Conservation (phyloP, 2,113 vertebrate genomes). For the Scortum barcoo region DNA sequence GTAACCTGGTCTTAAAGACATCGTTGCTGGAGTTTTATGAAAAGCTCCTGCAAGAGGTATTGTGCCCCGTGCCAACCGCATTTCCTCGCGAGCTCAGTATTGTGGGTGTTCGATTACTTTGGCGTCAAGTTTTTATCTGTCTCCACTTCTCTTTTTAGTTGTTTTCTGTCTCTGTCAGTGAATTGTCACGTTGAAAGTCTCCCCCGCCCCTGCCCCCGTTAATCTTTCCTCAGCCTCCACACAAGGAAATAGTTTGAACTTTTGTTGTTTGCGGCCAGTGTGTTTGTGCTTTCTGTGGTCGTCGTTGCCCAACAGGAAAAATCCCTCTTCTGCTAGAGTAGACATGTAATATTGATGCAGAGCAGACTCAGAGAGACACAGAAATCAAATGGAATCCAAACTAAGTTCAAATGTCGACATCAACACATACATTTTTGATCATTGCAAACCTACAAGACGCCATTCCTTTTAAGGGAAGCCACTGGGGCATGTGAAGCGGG, state of each 20-base stretch:
- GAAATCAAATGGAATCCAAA: slow-evolving; percentile 80
- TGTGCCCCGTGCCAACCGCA: slow-evolving; percentile 21
- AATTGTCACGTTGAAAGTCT: not conserved
- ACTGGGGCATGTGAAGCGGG: slow-evolving; percentile 42
- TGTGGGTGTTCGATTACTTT: slow-evolving; percentile 45
- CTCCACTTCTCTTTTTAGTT: slow-evolving; percentile 14
- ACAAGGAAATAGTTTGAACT: slow-evolving; percentile 68
- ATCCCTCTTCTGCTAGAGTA: slow-evolving; percentile 55
- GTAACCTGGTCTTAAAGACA: slow-evolving; percentile 66
- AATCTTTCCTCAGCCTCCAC: slow-evolving; percentile 46
- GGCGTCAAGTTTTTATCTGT: slow-evolving; percentile 18
- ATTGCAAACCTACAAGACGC: slow-evolving; percentile 67
- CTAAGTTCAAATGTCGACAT: slow-evolving; percentile 81
- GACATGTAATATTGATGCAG: slow-evolving; percentile 83
- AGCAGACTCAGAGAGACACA: slow-evolving; percentile 73
- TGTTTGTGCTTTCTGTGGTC: slow-evolving; percentile 73
- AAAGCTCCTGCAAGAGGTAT: slow-evolving; percentile 26
- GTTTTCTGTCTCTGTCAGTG: slow-evolving; percentile 21
- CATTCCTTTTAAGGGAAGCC: slow-evolving; percentile 68
- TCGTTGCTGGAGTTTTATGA: slow-evolving; percentile 65
- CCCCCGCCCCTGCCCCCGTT: not conserved
- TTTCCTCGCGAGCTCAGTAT: slow-evolving; percentile 25
- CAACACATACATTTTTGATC: slow-evolving; percentile 82
- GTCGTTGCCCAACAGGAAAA: slow-evolving; percentile 56
- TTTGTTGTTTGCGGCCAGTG: slow-evolving; percentile 69